Conservation (phyloP, 2,888 invertebrate species). For the Galerucella calmariensis region DNA sequence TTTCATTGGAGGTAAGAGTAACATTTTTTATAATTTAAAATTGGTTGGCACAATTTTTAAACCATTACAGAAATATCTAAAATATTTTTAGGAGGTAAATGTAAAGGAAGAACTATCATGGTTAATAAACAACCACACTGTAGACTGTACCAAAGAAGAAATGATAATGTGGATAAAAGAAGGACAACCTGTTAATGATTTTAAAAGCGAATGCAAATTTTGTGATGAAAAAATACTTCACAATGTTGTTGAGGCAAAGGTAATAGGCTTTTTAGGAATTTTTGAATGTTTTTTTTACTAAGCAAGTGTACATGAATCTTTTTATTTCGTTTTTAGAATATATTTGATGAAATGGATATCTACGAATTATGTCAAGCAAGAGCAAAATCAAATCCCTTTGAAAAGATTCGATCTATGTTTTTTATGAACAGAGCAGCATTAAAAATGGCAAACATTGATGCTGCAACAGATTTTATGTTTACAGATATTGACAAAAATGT, state of each 20-base stretch:
- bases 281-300: too few species aligned
- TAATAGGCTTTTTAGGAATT: constrained; percentile 51
- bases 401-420: constrained; percentile 88
- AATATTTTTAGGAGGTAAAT: constrained; percentile 56
- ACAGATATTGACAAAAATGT: constrained; percentile 69
- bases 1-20: constrained; percentile 60
- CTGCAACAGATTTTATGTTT: constrained; percentile 89
- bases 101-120: constrained; percentile 66
- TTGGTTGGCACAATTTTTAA: not conserved
- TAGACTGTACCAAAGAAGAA: constrained; percentile 67
- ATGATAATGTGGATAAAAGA: constrained; percentile 72
- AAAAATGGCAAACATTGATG: constrained; percentile 98
- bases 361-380: constrained; percentile 84
- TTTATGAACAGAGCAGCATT: constrained; percentile 95
- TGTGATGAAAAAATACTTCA: constrained; percentile 77
- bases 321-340: constrained; percentile 66
- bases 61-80: not conserved
- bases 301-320: not conserved
- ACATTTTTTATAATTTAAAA: not conserved
- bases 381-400: constrained; percentile 91
- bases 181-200: constrained; percentile 74
- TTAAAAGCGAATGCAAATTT: constrained; percentile 84
- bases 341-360: constrained; percentile 84
- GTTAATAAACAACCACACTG: constrained; percentile 65
- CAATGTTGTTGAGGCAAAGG: constrained; percentile 82